Evolutionary conservation across 2,888 invertebrate species (phyloP), one percentile per base, ranked within the genome.

Genomic region (Papilio gigon): DNA sequence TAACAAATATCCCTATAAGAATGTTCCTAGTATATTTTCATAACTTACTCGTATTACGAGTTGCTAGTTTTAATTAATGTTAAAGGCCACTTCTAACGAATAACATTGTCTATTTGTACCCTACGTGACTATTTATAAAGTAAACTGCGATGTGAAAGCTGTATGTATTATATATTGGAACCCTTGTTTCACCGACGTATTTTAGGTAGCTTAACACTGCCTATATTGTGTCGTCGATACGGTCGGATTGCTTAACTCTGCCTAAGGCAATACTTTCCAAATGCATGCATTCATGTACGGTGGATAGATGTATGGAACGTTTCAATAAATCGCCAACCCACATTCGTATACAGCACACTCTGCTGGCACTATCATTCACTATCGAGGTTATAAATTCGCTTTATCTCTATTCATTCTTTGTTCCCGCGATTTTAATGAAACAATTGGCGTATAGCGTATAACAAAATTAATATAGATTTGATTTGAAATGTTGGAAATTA

Each of bases 381-480:
- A 30, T 56, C 0, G 9, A 56, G 3, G 53, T 56, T 30, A 56
- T 56, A 30, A 56, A 30, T 30, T 30, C 17, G 3, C 53, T 56
- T 30, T 27, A 56, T 56, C 27, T 25, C 30, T 30, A 50, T 30
- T 56, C n/a, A 27, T 30, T 56, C 53, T 27, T 53, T 27, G 30
- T 56, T 56, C n/a, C 9, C 17, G 30, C 9, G n/a, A 30, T 30
- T 53, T 30, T 56, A 30, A 53, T 53, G 22, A n/a, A 53, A 53
- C n/a, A 20, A 20, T 20, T 44, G 44, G 20, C 9, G 11, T 11
- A 22, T 44, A 22, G 44, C 11, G 1, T 44, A 44, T 22, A 44
- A n/a, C 44, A 2, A 44, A 44, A 44, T 44, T 44, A 44, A 44
- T 44, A 20, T n/a, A 8, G 8, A 5, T 6, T 9, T 11, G 33